These are phyloP conservation scores for Myiagra hebetior DNA, from an alignment of 2,113 vertebrate species.

Conservation along the genomic window DNA sequence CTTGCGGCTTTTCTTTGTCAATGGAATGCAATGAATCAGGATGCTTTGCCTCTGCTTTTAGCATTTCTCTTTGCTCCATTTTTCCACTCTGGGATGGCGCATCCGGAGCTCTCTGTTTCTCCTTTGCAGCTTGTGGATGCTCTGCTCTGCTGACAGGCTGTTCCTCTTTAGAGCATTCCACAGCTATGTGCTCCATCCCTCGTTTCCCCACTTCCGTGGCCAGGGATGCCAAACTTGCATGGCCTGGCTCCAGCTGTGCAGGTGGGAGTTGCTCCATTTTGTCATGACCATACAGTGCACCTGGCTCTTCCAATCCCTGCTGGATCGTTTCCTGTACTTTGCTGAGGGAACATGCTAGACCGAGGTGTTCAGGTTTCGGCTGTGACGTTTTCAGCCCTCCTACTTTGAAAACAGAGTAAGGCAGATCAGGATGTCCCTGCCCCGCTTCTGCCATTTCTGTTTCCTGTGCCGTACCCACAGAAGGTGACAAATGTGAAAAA, in stretches of 20 bases:
- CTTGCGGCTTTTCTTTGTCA: not conserved
- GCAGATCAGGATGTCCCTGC: not conserved
- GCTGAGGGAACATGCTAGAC: not conserved
- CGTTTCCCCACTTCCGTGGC: rapidly evolving
- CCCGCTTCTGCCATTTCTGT: not conserved
- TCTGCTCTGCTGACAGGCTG: not conserved
- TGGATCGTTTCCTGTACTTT: not conserved
- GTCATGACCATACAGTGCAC: not conserved
- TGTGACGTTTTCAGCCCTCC: not conserved
- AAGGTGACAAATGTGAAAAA: not conserved
- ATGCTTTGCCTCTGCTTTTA: not conserved
- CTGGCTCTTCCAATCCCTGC: not conserved
- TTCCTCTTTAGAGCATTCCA: not conserved
- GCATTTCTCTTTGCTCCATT: not conserved
- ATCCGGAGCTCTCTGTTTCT: not conserved
- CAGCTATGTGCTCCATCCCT: not conserved
- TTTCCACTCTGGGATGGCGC: not conserved
- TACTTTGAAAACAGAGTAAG: not conserved
- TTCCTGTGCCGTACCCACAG: not conserved
- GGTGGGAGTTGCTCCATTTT: not conserved
- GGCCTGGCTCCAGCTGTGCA: not conserved
- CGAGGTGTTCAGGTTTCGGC: not conserved
- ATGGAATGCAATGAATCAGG: not conserved
- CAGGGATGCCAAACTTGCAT: not conserved
- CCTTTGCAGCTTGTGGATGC: not conserved